Evolutionary conservation across 2,113 vertebrate genomes (phyloP).

Genomic region (Carassius auratus): DNA sequence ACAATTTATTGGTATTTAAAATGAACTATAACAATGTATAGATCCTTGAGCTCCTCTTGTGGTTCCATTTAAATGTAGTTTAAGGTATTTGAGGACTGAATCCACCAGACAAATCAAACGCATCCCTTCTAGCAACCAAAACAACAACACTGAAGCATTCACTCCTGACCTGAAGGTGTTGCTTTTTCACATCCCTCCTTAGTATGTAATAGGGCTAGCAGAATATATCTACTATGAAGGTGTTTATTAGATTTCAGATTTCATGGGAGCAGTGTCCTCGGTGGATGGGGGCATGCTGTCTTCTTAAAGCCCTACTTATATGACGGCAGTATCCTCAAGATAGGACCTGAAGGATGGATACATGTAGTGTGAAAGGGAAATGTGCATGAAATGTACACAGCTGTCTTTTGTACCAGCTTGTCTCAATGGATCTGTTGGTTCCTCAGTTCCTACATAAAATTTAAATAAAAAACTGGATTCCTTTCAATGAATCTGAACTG

Average conservation of each 20-base stretch:
- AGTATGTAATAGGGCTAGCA: neutral
- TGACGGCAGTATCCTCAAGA: neutral
- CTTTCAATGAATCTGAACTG: neutral
- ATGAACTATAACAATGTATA: neutral
- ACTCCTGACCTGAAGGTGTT: neutral
- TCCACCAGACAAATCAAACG: neutral
- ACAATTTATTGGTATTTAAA: neutral
- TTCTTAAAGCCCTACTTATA: neutral
- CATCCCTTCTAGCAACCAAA: neutral
- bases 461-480: no score
- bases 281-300: neutral
- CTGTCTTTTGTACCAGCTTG: neutral
- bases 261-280: neutral
- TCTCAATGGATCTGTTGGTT: neutral
- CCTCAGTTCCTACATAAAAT: neutral
- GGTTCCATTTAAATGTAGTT: neutral
- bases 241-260: slow-evolving; percentile 6
- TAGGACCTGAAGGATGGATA: neutral
- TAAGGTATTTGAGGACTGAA: neutral
- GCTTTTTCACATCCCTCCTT: neutral
- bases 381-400: neutral
- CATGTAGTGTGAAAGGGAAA: no score
- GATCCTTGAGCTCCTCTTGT: neutral
- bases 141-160: neutral
- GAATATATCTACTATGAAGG: slow-evolving; percentile 1